phyloP scores from a whole-genome alignment of 2,888 invertebrate genomes.

The Nephrotoma flavescens region DNA sequence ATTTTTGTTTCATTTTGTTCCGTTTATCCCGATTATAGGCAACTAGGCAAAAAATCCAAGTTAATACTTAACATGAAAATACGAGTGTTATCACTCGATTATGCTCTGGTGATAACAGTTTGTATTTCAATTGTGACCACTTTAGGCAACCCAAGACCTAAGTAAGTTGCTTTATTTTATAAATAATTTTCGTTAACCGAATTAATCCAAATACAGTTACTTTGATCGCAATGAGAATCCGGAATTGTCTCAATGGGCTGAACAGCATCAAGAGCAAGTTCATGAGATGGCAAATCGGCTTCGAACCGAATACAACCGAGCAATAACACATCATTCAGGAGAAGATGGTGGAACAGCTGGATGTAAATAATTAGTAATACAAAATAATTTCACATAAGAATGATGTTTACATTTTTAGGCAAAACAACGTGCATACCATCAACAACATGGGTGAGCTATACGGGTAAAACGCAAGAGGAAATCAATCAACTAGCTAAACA shows the following conservation, averaged over 20 bases:
- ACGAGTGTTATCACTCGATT: background rate
- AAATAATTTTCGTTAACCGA: background rate
- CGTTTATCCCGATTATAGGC: background rate
- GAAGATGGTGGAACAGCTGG: background rate
- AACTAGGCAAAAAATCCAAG: background rate
- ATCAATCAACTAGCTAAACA: conserved; percentile 11
- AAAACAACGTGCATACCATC: background rate
- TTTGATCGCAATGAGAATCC: background rate
- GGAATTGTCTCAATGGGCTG: background rate
- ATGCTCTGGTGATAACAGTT: background rate
- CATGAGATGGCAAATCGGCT: background rate
- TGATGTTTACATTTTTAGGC: background rate
- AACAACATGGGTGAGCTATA: conserved; percentile 17
- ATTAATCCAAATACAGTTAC: background rate
- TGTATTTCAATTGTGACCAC: background rate
- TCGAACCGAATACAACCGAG: background rate
- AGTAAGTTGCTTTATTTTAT: background rate
- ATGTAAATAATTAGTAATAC: background rate
- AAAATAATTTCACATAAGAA: background rate
- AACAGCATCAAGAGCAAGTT: background rate
- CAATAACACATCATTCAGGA: background rate
- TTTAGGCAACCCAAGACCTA: background rate
- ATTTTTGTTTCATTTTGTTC: background rate
- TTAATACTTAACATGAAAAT: background rate
- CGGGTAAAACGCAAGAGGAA: conserved; percentile 23